Conservation (phyloP, 2,888 invertebrate species). For the Drosophila limbata region DNA sequence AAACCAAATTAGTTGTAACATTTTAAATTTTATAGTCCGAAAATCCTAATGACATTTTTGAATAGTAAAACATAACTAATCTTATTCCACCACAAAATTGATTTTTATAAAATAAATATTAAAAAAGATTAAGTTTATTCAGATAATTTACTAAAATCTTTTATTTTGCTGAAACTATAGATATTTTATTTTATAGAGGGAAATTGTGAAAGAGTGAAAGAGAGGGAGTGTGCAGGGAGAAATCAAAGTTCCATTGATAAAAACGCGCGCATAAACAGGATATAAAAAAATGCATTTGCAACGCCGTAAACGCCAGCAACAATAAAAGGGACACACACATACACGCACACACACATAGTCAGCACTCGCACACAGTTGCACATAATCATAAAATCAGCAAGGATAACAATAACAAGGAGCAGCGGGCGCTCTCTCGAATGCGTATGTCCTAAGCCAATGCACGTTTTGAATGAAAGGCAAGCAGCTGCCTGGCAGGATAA, state of each 20-base stretch:
- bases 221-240: slow-evolving; percentile 15
- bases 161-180: too few species aligned
- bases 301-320: slow-evolving; percentile 62
- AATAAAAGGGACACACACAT: slow-evolving; percentile 38
- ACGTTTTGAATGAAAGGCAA: slow-evolving; percentile 66
- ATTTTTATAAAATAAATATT: too few species aligned
- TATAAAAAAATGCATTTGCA: slow-evolving; percentile 80
- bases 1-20: too few species aligned
- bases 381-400: slow-evolving; percentile 72
- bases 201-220: neutral
- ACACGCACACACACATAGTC: neutral
- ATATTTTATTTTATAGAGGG: too few species aligned
- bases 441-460: slow-evolving; percentile 63
- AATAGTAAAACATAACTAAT: too few species aligned
- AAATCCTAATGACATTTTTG: too few species aligned
- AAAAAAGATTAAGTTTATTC: too few species aligned
- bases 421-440: slow-evolving; percentile 57
- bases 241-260: slow-evolving; percentile 71
- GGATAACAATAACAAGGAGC: slow-evolving; percentile 75
- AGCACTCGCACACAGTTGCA: slow-evolving; percentile 16
- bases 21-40: neutral
- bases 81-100: too few species aligned
- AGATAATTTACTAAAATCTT: too few species aligned
- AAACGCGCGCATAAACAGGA: slow-evolving; percentile 76
- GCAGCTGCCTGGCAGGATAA: slow-evolving; percentile 75